These are phyloP conservation scores for Pseudobourletiella spinata DNA, from an alignment of 1,140 invertebrate species.

Conservation along the genomic window DNA sequence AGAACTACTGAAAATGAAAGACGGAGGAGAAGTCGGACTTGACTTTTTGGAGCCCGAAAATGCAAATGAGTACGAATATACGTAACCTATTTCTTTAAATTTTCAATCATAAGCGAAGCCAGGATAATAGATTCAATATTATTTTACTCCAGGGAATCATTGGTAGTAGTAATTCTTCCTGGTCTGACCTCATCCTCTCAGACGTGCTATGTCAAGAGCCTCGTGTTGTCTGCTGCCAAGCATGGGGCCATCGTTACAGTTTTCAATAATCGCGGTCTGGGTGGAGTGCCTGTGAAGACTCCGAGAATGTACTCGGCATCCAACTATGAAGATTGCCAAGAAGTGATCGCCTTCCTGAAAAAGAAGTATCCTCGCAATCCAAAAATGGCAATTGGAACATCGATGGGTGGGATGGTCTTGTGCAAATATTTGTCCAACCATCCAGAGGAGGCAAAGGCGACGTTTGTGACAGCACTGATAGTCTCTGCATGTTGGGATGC, in stretches of 20 bases:
- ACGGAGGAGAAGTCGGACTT: conserved; percentile 72
- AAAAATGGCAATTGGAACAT: conserved; percentile 21
- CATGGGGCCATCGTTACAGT: conserved; percentile 62
- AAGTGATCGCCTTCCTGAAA: conserved; percentile 17
- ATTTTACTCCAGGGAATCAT: conserved; percentile 37
- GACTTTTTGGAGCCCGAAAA: conserved; percentile 55
- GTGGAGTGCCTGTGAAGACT: conserved; percentile 44
- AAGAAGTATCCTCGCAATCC: conserved; percentile 20
- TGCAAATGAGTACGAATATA: conserved; percentile 20
- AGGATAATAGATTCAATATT: too few relatives aligned
- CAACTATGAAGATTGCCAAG: conserved; percentile 16
- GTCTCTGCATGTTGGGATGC: conserved; percentile 40
- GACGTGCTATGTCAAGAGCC: conserved; percentile 71
- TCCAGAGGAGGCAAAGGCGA: conserved; percentile 47
- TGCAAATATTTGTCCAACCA: conserved; percentile 66
- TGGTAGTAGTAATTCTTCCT: conserved; percentile 69
- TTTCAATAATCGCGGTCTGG: conserved; percentile 70
- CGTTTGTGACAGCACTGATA: conserved; percentile 48
- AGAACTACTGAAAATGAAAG: conserved; percentile 61
- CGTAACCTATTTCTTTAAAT: too few relatives aligned
- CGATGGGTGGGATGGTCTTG: conserved; percentile 47
- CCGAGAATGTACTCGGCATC: conserved; percentile 23
- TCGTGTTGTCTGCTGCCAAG: conserved; percentile 56
- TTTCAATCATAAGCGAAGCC: too few relatives aligned
- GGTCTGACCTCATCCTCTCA: conserved; percentile 62